A percentile compares a stretch with the other conserved stretches of the same genome.
These are phyloP conservation scores for Heterodera carotae DNA, from an alignment of 1,140 invertebrate genomes.

Conservation along the genomic window DNA sequence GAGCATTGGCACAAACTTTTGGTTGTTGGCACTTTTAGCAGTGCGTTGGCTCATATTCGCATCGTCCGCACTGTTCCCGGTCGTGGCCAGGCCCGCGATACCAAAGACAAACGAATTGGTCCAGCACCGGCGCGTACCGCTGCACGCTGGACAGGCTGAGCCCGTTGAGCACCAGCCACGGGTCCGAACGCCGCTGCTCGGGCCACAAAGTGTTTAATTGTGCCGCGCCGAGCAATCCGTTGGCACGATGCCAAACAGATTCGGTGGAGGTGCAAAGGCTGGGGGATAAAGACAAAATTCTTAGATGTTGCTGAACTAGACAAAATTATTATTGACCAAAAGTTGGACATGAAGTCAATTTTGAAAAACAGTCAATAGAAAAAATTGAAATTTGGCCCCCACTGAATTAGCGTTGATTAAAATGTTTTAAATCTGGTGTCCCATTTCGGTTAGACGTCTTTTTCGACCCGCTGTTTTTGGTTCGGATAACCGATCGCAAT, in stretches of 20 bases:
- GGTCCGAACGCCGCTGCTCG: background rate
- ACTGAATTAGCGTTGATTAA: too few species aligned
- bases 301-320: too few species aligned
- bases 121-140: conserved; percentile 12
- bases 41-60: conserved; percentile 25
- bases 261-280: background rate
- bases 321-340: too few species aligned
- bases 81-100: conserved; percentile 25
- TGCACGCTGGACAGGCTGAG: conserved; percentile 16
- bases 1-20: background rate
- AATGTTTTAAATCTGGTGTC: too few species aligned
- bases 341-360: too few species aligned
- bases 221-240: background rate
- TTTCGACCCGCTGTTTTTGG: too few species aligned
- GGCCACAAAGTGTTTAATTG: conserved; percentile 3
- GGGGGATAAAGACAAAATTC: background rate
- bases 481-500: too few species aligned
- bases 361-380: too few species aligned
- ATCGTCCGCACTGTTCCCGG: conserved; percentile 12
- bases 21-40: background rate
- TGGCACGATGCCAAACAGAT: background rate
- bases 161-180: conserved; percentile 18
- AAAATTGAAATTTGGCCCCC: too few species aligned
- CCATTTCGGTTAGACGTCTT: too few species aligned
- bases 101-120: conserved; percentile 22